Conservation (phyloP, 2,888 invertebrate genomes). For the Eupithecia subumbrata region DNA sequence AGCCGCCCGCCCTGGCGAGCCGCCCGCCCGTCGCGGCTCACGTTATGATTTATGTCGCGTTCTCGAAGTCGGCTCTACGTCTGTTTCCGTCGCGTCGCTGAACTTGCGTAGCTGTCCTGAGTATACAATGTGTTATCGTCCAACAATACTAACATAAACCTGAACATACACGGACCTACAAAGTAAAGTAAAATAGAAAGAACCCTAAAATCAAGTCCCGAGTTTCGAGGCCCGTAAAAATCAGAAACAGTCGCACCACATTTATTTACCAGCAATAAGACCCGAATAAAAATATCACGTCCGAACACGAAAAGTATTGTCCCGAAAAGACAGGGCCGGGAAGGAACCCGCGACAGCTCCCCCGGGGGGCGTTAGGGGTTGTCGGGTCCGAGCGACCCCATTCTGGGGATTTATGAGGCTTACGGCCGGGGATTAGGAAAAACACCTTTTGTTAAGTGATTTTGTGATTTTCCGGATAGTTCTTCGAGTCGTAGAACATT, state of each 20-base stretch:
- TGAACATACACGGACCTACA: background rate
- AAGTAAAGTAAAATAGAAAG: background rate
- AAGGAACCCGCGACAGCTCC: slow-evolving; percentile 1
- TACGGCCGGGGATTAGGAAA: slow-evolving; percentile 18
- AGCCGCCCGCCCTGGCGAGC: too few species aligned
- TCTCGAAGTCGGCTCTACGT: slow-evolving; percentile 1
- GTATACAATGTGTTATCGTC: background rate
- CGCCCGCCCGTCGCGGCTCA: background rate
- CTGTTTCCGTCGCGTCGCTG: background rate
- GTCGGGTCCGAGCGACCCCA: slow-evolving; percentile 13
- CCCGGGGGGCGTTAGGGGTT: slow-evolving; percentile 8
- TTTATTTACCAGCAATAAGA: slow-evolving; percentile 16
- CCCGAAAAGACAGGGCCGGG: slow-evolving; percentile 12
- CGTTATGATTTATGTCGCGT: background rate
- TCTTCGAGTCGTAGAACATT: background rate
- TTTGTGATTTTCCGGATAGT: slow-evolving; percentile 13
- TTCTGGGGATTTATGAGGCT: slow-evolving; percentile 11
- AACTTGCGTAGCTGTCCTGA: background rate
- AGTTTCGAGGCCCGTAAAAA: background rate
- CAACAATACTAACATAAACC: background rate
- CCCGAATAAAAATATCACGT: slow-evolving; percentile 16
- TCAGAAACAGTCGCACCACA: slow-evolving; percentile 9
- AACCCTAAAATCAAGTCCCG: background rate
- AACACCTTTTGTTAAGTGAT: slow-evolving; percentile 22
- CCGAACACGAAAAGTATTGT: slow-evolving; percentile 17